Evolutionary conservation across 2,113 vertebrate species (phyloP).

Genomic region (Heloderma charlesbogerti): DNA sequence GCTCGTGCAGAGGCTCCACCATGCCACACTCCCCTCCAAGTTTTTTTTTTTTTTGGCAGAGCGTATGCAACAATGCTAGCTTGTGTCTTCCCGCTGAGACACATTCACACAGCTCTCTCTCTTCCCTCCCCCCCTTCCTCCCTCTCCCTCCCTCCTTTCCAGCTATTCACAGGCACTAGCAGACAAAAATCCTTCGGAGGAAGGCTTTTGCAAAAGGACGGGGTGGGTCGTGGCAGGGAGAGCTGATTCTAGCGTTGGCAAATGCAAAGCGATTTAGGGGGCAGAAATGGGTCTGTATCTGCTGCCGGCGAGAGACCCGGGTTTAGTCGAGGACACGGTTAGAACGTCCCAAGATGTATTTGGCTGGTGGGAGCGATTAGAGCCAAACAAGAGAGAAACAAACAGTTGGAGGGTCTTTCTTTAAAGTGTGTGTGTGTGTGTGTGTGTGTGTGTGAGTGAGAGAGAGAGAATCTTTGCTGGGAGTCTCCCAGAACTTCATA

Average conservation of each 20-base stretch:
- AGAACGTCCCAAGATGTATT: neutral
- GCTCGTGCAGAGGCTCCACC: neutral
- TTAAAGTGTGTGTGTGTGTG: neutral
- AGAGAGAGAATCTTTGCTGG: neutral
- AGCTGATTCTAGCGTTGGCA: neutral
- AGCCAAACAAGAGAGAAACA: neutral
- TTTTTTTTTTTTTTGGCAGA: too few species aligned
- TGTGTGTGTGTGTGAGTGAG: neutral
- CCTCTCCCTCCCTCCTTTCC: too few species aligned
- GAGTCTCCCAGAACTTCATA: neutral
- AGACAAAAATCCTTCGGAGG: neutral
- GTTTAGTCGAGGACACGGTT: neutral
- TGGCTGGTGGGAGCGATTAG: too few species aligned
- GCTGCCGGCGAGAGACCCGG: neutral
- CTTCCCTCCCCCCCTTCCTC: neutral
- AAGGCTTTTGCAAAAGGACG: neutral
- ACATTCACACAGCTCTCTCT: neutral
- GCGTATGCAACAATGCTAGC: conserved; percentile 7
- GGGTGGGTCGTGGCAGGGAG: neutral
- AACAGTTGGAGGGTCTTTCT: neutral
- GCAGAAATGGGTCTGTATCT: too few species aligned
- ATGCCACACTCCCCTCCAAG: neutral
- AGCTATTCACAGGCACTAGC: neutral
- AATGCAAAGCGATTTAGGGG: neutral
- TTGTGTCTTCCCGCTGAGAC: neutral